phyloP scores from a whole-genome alignment of 2,797 vertebrate species.

The Catharus ustulatus region DNA sequence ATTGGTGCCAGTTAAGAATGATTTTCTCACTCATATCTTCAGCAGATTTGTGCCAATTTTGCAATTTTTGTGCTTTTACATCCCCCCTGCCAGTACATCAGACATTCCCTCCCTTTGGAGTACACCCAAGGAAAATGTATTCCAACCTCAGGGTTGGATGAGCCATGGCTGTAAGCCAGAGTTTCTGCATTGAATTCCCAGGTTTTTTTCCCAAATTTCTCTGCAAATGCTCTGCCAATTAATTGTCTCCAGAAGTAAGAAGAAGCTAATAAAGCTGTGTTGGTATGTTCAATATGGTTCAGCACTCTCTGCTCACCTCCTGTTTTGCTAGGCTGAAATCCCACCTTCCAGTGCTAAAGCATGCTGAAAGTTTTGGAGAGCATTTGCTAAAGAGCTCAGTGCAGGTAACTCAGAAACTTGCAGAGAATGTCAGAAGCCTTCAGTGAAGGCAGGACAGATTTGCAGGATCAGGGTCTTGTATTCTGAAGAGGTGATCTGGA shows the following conservation, averaged over 20 bases:
- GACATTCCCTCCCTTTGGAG: slow-evolving; percentile 25
- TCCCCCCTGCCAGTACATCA: background rate
- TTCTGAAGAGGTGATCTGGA: background rate
- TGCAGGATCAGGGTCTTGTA: background rate
- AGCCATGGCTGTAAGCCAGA: slow-evolving; percentile 27
- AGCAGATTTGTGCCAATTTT: slow-evolving; percentile 12
- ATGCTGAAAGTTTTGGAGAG: background rate
- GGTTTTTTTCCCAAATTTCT: background rate
- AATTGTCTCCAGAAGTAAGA: slow-evolving; percentile 15
- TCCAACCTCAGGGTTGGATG: background rate
- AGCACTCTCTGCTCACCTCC: background rate
- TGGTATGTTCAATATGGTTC: background rate
- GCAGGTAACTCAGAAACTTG: background rate
- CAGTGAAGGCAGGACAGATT: background rate
- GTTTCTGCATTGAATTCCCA: slow-evolving; percentile 12
- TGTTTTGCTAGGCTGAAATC: background rate
- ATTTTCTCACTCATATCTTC: background rate
- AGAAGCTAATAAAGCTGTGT: slow-evolving; percentile 5
- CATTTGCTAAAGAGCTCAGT: background rate
- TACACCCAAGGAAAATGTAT: slow-evolving; percentile 28
- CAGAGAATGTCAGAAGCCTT: background rate
- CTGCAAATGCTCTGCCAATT: background rate
- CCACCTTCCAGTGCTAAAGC: background rate
- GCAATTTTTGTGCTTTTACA: slow-evolving; percentile 22
- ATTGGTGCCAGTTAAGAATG: background rate